Conservation (phyloP, 2,797 vertebrate species). For the Pangasius krempfi region DNA sequence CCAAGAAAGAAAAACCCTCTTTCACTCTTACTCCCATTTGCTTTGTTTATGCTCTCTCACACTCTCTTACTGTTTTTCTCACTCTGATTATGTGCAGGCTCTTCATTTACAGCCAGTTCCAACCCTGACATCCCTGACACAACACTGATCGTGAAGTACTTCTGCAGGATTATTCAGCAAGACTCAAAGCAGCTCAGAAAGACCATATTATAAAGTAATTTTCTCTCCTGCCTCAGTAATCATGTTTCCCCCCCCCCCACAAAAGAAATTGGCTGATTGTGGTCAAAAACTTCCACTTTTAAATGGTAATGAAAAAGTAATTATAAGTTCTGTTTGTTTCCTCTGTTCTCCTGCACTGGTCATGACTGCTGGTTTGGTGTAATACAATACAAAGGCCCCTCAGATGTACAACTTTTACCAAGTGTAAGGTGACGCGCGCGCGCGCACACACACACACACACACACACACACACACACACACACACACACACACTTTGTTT, state of each 20-base stretch:
- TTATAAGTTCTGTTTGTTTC: background rate
- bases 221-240: background rate
- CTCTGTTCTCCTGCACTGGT: background rate
- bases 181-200: background rate
- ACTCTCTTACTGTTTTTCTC: background rate
- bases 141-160: background rate
- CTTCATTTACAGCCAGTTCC: background rate
- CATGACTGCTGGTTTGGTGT: background rate
- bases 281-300: background rate
- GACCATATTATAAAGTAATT: background rate
- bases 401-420: background rate
- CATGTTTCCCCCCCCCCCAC: no score
- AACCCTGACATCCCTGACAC: background rate
- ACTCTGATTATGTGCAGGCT: background rate
- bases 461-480: background rate
- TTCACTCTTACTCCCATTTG: background rate
- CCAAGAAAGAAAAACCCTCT: background rate
- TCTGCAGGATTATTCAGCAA: background rate
- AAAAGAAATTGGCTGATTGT: background rate
- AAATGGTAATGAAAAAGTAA: background rate
- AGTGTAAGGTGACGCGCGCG: background rate
- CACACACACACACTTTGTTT: background rate
- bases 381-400: constrained; percentile 1
- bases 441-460: background rate
- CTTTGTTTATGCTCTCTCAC: background rate